Conservation (phyloP, 2,113 vertebrate species). For the Numenius arquata region DNA sequence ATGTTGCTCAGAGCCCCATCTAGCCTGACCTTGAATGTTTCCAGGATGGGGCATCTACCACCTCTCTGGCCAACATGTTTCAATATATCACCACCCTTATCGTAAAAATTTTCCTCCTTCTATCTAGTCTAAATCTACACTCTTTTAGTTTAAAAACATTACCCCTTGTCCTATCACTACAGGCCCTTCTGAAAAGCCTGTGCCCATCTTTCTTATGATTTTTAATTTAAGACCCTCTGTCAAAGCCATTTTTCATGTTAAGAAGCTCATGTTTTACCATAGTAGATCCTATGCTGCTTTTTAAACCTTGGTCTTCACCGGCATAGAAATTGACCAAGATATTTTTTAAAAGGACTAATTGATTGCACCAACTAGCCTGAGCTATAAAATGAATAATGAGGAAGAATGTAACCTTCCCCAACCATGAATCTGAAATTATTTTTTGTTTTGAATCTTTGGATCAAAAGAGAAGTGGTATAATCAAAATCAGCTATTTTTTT, state of each 20-base stretch:
- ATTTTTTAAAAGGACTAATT: background rate
- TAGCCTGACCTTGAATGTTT: background rate
- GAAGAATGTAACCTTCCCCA: background rate
- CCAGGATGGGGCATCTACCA: background rate
- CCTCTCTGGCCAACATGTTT: background rate
- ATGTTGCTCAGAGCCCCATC: background rate
- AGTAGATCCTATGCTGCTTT: background rate
- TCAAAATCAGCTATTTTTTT: background rate
- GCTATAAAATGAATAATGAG: background rate
- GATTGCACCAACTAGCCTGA: background rate
- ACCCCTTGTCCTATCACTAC: accelerated
- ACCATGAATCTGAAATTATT: background rate
- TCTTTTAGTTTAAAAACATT: background rate
- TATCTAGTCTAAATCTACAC: background rate
- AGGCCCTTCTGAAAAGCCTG: background rate
- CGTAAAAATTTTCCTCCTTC: background rate
- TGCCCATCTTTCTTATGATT: background rate
- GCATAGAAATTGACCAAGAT: background rate
- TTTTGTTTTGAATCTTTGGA: background rate
- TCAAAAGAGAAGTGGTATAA: background rate
- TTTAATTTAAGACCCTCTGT: background rate
- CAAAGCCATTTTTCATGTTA: background rate
- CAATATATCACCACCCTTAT: background rate
- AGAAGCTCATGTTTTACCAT: background rate
- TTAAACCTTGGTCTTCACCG: background rate